Evolutionary conservation across 1,140 invertebrate species (phyloP).

Genomic region (Marisa cornuarietis): DNA sequence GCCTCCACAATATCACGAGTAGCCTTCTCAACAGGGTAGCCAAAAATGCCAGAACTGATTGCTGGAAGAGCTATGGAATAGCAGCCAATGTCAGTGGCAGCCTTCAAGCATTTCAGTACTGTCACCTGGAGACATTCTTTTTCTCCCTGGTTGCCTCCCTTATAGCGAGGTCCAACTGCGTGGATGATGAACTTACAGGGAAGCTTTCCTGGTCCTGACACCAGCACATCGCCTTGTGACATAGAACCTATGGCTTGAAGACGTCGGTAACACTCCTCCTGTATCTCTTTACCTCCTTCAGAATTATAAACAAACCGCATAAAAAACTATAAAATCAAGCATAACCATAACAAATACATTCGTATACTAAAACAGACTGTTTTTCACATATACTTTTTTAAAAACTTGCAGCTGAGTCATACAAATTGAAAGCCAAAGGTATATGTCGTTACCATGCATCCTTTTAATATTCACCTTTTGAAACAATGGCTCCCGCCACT

Average conservation of each 20-base stretch:
- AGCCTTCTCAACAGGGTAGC: not conserved
- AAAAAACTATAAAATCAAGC: too few species aligned
- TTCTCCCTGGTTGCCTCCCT: not conserved
- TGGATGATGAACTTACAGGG: constrained; percentile 32
- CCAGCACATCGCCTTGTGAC: not conserved
- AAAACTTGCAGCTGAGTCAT: too few species aligned
- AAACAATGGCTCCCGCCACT: constrained; percentile 39
- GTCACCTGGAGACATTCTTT: too few species aligned
- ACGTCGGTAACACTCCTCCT: not conserved
- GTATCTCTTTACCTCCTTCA: not conserved
- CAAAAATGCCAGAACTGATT: not conserved
- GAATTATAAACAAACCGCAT: too few species aligned
- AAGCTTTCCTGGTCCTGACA: not conserved
- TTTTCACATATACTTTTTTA: too few species aligned
- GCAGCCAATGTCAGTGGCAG: not conserved
- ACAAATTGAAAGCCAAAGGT: too few species aligned
- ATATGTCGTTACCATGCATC: too few species aligned
- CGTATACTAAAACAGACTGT: too few species aligned
- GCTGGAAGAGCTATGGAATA: not conserved
- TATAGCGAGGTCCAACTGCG: constrained; percentile 7
- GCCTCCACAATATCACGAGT: not conserved
- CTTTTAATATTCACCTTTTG: constrained; percentile 33
- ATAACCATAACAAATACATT: too few species aligned
- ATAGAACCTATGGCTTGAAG: too few species aligned
- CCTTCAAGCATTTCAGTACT: too few species aligned